phyloP scores from a whole-genome alignment of 2,797 vertebrate genomes.

The Aulostomus chinensis region DNA sequence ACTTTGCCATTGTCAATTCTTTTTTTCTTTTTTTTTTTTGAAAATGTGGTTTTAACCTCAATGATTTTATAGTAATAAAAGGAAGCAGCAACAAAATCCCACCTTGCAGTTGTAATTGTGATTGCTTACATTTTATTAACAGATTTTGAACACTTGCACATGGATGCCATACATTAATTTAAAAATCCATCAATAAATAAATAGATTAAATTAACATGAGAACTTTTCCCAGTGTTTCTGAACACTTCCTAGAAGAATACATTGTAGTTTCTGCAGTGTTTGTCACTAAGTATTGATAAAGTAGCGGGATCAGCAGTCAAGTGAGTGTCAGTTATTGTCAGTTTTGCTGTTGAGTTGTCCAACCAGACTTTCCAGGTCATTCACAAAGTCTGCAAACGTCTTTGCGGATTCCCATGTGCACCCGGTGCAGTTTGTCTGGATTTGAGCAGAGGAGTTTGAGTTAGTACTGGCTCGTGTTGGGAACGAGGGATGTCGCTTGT shows the following conservation, averaged over 20 bases:
- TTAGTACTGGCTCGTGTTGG: conserved; percentile 7
- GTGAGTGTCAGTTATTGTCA: not conserved
- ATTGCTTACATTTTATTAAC: too few species aligned
- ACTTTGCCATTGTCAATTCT: too few species aligned
- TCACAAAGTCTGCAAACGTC: not conserved
- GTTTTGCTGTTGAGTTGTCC: accelerated
- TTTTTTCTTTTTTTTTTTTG: too few species aligned
- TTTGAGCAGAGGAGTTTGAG: conserved; percentile 2
- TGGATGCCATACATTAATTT: not conserved
- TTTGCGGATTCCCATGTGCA: not conserved
- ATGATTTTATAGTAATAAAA: too few species aligned
- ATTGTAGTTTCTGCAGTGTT: conserved; percentile 22
- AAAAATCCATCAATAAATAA: conserved; percentile 31
- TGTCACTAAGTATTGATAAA: conserved; percentile 16
- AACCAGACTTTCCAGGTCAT: accelerated
- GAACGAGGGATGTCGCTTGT: not conserved
- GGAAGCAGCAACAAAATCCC: too few species aligned
- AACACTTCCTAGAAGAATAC: not conserved
- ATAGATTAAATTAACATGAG: conserved; percentile 44
- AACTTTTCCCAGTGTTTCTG: conserved; percentile 40
- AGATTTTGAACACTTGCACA: too few species aligned
- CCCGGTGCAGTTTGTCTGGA: accelerated
- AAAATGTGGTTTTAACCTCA: too few species aligned
- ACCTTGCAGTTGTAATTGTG: too few species aligned
- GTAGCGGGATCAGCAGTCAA: not conserved